phyloP scores from a whole-genome alignment of 1,140 invertebrate species.

The Drosophila melanica region DNA sequence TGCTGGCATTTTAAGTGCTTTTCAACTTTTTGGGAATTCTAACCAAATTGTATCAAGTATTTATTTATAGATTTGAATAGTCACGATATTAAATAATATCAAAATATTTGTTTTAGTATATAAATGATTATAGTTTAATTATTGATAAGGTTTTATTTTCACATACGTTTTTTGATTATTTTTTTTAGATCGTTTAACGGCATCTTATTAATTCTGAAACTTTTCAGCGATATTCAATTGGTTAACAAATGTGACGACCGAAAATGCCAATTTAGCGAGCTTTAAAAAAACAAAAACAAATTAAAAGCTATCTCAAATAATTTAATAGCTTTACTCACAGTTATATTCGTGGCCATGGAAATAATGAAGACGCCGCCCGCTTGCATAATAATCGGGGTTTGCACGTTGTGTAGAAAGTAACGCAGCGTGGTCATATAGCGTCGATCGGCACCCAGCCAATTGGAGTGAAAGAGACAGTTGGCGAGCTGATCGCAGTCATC shows the following conservation, averaged over 20 bases:
- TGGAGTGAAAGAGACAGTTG: conserved; percentile 55
- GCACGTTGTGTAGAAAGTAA: conserved; percentile 58
- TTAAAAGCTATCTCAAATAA: background rate
- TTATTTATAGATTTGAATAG: too few species aligned
- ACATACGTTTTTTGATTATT: background rate
- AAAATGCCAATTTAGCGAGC: conserved; percentile 61
- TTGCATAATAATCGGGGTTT: conserved; percentile 50
- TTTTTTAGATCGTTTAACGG: background rate
- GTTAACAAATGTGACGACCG: conserved; percentile 51
- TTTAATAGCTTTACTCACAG: conserved; percentile 23
- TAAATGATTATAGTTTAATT: too few species aligned
- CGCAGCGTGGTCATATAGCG: conserved; percentile 41
- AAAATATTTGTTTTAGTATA: too few species aligned
- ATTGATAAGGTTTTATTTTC: too few species aligned
- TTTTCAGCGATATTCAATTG: conserved; percentile 62
- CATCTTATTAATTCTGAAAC: conserved; percentile 23
- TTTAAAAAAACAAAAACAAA: background rate
- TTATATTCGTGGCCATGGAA: conserved; percentile 52
- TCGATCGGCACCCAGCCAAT: conserved; percentile 48
- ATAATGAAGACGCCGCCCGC: conserved; percentile 61
- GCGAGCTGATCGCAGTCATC: conserved; percentile 50
- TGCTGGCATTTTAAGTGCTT: background rate
- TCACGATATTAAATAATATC: too few species aligned
- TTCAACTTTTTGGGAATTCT: background rate
- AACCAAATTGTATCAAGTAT: too few species aligned